Evolutionary conservation across 1,140 invertebrate genomes (phyloP), one percentile per base, ranked within the genome.

Genomic region (Reticulitermes speratus): DNA sequence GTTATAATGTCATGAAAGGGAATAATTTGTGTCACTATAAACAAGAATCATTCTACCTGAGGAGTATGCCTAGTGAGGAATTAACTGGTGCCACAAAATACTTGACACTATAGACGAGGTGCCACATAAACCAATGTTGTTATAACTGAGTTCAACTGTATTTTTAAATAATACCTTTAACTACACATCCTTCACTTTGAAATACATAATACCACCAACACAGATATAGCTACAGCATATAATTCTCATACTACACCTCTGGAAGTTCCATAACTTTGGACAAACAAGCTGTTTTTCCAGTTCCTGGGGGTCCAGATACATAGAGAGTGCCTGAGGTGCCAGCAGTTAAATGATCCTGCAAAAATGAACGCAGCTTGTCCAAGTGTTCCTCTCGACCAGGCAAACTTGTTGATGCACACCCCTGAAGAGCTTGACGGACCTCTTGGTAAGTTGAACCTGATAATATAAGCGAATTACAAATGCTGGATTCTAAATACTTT

Each of bases 251-350:
- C n/a, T 14, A 75, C n/a, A 93, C 93, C 88, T 94, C 90, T 75
- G 92, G 89, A 45, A 93, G 90, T 16, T 94, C 90, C 84, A 98
- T 91, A 32, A 98, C 93, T 83, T 95, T 93, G 9, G 94, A 95
- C 30, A 99, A 91, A 87, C 95, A 95, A 2, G 97, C 97, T 0
- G 98, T 99, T 93, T 99, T 99, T 3, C 98, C 98, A 30, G 98
- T 99, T 23, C 98, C 98, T 6, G 98, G 98, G 48, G 97, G 96
- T 19, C 98, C 98, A 84, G 97, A 98, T 52, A 99, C 94, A 90
- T 99, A 99, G 23, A 99, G 89, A 52, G 96, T 97, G 21, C 95
- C 96, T 0, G 97, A 95, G 69, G 91, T 92, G 87, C 94, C 91
- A 1, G 93, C 92, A 0, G 94, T 89, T 32, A 98, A 89, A 90